phyloP scores from a whole-genome alignment of 2,888 invertebrate species.

The Hyalella azteca region DNA sequence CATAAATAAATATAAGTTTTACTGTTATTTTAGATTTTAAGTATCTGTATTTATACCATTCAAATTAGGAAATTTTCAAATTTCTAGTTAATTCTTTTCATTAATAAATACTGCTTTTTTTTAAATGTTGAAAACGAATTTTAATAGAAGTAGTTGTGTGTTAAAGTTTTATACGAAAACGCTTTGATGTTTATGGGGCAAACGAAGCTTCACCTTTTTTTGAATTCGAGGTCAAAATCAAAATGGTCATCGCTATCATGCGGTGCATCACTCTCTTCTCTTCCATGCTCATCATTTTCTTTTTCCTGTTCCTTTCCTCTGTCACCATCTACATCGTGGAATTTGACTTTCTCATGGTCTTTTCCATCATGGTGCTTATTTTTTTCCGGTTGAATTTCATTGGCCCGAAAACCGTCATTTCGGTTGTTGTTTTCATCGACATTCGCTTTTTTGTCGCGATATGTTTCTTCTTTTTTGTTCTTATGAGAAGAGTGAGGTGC shows the following conservation, averaged over 20 bases:
- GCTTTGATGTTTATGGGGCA: no score
- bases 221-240: slow-evolving; percentile 3
- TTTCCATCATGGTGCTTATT: not conserved
- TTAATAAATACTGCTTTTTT: no score
- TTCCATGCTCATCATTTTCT: not conserved
- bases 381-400: not conserved
- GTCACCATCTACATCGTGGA: not conserved
- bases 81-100: no score
- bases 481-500: not conserved
- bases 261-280: not conserved
- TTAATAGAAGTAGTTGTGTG: no score
- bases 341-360: no score
- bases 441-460: not conserved
- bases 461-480: not conserved
- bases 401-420: no score
- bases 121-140: no score
- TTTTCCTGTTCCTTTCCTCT: not conserved
- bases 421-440: not conserved
- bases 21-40: no score
- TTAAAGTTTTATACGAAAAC: no score
- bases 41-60: no score
- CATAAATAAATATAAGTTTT: no score
- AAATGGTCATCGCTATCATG: not conserved
- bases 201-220: slow-evolving; percentile 6
- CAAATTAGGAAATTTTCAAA: no score